Evolutionary conservation across 2,113 vertebrate species (phyloP), one percentile per base, ranked within the genome.

Genomic region (Gymnobelideus leadbeateri): DNA sequence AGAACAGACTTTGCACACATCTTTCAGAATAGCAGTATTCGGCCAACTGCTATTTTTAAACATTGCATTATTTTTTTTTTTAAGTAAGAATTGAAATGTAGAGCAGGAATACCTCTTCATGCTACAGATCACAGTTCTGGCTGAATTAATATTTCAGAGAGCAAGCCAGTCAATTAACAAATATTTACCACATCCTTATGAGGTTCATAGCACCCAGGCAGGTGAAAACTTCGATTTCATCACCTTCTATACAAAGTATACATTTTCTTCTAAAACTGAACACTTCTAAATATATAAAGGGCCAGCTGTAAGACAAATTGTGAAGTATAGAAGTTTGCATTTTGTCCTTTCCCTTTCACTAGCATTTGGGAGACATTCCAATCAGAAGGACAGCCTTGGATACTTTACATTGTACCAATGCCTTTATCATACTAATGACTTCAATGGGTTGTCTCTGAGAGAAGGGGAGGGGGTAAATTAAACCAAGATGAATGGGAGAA

Each of bases 1-100:
- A 96, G 96, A 50, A 68, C 91, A 46, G 89, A 23, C 46, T 50
- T 37, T 25, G 89, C 52, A 54, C 89, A 77, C 52, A 91, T 94
- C 89, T 77, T 93, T 90, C 46, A 0, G 53, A 46, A 52, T 23
- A 14, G 28, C 91, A 14, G 84, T 77, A 43, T 92, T 94, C 7
- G 3, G 51, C 94, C 92, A 61, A n/a, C 37, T 16, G 95, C 97
- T 97, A 97, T 97, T 97, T 98, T 95, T 97, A 95, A 49, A 37
- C 43, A 37, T 94, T 68, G 46, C 21, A 43, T 96, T 93, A 95
- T 93, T 49, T 49, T 49, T 49, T 96, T 93, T 31, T 28, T 31
- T 25, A 96, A 96, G 28, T n/a, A 68, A 89, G 47, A 37, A 47
- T 47, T 25, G 61, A 25, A 47, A 54, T 54, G 92, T 4, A 93